Evolutionary conservation across 2,113 vertebrate species (phyloP), one percentile per base, ranked within the genome.

Genomic region (Pedionomus torquatus): DNA sequence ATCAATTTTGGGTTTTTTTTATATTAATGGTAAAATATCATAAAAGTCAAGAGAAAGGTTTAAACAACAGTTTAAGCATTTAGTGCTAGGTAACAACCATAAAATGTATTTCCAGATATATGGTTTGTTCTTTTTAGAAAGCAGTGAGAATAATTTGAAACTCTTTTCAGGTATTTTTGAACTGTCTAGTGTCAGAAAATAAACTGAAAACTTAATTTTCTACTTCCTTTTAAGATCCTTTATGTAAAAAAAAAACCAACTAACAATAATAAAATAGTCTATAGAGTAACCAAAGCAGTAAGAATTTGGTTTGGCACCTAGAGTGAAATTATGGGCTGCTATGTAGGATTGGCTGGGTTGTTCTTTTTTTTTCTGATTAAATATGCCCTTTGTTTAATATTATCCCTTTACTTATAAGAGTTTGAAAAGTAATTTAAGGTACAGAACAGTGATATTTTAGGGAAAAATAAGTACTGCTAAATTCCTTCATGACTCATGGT

Each of bases 11-110:
- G 24, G 11, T 51, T 51, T 51, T 51, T 51, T 51, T 15, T 25
- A 25, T 51, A 26, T 46, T 80, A 61, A 57, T 35, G 2, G 7
- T 46, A 74, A 87, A 43, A 66, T 57, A 63, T 58, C 6, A 6
- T 63, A 6, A 49, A 79, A 92, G 6, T 9, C 3, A 2, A 4
- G 17, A 5, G 13, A 1, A 1, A 46, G 1, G 17, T 43, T 57
- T 39, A 78, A 83, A 51, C 57, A 37, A 87, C 87, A 66, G 3
- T 7, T 2, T 26, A 24, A 74, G 61, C 0, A 2, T 48, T 79
- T 68, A 71, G 7, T n/a, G 2, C 2, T 41, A 63, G 3, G 4
- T 35, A 44, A 28, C 51, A 39, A 54, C 55, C 5, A 33, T 30
- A 85, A 95, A 70, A 46, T n/a, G 33, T 4, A 4, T 58, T 64